These are phyloP conservation scores for Megalopta genalis DNA, from an alignment of 1,140 invertebrate genomes.

Conservation along the genomic window DNA sequence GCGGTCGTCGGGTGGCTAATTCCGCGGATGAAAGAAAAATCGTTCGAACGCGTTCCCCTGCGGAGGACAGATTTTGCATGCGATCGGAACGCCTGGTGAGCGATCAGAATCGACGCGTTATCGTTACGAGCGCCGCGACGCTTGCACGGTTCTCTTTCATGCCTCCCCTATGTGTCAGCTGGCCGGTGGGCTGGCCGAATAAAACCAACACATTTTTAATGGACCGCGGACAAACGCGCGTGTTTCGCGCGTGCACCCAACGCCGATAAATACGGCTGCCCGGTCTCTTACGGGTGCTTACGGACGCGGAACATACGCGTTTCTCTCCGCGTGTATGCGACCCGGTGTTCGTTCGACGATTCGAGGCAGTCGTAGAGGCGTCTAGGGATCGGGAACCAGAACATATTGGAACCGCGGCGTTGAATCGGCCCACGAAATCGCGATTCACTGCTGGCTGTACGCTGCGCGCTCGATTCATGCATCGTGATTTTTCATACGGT, in stretches of 20 bases:
- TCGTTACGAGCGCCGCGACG: conserved; percentile 51
- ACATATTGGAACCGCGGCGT: conserved; percentile 46
- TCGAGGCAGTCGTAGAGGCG: conserved; percentile 38
- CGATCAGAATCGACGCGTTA: conserved; percentile 25
- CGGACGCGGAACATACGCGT: conserved; percentile 26
- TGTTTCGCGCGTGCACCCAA: conserved; percentile 40
- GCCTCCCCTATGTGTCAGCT: conserved; percentile 48
- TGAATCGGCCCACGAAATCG: conserved; percentile 18
- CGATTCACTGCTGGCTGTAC: neutral
- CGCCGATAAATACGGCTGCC: neutral
- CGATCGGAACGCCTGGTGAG: conserved; percentile 24
- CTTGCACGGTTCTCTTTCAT: conserved; percentile 40
- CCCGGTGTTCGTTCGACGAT: conserved; percentile 17
- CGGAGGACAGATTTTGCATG: neutral
- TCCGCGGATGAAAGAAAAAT: neutral
- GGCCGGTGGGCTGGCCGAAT: conserved; percentile 56
- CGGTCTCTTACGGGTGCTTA: conserved; percentile 1
- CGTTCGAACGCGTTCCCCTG: neutral
- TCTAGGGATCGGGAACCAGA: conserved; percentile 51
- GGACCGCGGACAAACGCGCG: conserved; percentile 67
- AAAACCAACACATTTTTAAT: conserved; percentile 71
- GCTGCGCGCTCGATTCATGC: neutral
- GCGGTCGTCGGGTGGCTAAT: neutral
- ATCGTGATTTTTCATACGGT: neutral
- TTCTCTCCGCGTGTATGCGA: neutral